Base-by-base conservation (phyloP, 1,140 invertebrate genomes). In the Lasaia peninsularis region DNA sequence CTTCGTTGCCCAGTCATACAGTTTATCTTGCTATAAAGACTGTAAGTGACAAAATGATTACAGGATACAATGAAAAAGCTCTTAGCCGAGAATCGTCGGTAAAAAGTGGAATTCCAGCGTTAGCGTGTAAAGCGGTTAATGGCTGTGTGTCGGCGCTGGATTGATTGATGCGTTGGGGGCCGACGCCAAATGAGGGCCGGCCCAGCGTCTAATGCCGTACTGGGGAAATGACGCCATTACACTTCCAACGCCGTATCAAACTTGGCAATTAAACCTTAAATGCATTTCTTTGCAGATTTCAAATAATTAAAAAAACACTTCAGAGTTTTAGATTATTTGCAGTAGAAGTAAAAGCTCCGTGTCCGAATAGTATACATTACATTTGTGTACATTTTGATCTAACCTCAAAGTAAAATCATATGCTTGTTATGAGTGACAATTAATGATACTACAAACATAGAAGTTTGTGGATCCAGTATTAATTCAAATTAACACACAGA, bases 151-250 rank as follows among this genome's bases (percentile, higher is more conserved):
- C 56, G 20, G 58, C 59, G 33, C 32, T 56, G 34, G 35, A 60
- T 52, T 56, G 52, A 64, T 56, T 60, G 53, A 64, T 60, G 53
- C 35, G 28, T 9, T 33, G 35, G 63, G 58, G 55, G 59, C 63
- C 59, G 58, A 62, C 58, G 63, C 59, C 63, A 55, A 61, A 61
- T 31, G 63, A 55, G 59, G 59, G 55, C 61, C 63, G 56, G 40
- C 40, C 40, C 40, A 48, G 16, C 40, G 6, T 48, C 40, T 11
- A 20, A 20, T 20, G 37, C 37, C 37, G 40, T 48, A 20, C 40
- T 21, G 40, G 40, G 40, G 10, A 48, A 48, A 48, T 44, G 37
- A 44, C 37, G 16, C 16, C 37, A 44, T 20, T 18, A 20, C 16
- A 44, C 40, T 11, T 48, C 40, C 40, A 18, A 44, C 37, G 8